Evolutionary conservation across 2,888 invertebrate species (phyloP), one percentile per base, ranked within the genome.

Genomic region (Cataglyphis cursor): DNA sequence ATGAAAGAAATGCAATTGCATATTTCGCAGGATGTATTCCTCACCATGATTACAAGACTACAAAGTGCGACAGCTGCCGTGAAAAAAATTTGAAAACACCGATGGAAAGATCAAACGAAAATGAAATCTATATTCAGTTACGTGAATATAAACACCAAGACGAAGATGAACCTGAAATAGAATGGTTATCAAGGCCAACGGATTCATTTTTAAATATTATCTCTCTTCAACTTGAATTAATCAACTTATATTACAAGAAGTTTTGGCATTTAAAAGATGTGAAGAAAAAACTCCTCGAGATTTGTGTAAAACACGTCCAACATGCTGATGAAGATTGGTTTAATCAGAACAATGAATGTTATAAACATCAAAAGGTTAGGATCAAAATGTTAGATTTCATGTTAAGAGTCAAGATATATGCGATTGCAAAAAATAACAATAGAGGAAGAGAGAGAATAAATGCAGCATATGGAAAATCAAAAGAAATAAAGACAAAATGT

Each of bases 401-500:
- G 35, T 35, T 62, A 62, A 62, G 35, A 62, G n/a, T 62, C n/a
- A 35, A 35, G 31, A 61, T 61, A 61, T 61, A 61, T 31, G 61
- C 61, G 31, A 61, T 61, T 61, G 0, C 61, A 61, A 61, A 61
- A 61, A 61, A 61, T 61, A 61, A 61, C 61, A 61, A 24, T 61
- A 28, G 28, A 28, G 28, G 18, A 18, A 28, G 18, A 18, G 18
- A 61, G 31, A 31, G 31, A 61, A 61, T 28, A 28, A 28, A 28
- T 28, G 3, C 28, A 28, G 31, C 31, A 61, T 18, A 18, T 28
- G 18, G n/a, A 62, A 31, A 1, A 21, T 38, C n/a, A 64, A 64
- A 64, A 64, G 35, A 64, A 64, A 64, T 64, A 31, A 64, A 15
- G 41, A 64, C 64, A 64, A 64, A 41, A 41, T 15, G 64, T 41